phyloP scores from a whole-genome alignment of 2,888 invertebrate genomes.

The Microchrysa polita region DNA sequence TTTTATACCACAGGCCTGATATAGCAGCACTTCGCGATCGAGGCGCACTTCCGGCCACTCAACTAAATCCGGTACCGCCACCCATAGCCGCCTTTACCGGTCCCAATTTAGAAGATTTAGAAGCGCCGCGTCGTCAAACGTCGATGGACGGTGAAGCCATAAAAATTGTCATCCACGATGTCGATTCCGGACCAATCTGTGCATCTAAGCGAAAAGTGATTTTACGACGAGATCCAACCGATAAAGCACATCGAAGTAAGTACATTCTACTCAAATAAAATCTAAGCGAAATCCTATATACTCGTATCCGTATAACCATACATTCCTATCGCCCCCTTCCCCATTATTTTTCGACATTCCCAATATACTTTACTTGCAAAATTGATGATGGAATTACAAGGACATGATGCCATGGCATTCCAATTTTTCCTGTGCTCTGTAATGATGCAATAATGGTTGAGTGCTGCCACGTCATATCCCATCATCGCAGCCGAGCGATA shows the following conservation, averaged over 20 bases:
- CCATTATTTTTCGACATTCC: too few species aligned
- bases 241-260: slow-evolving; percentile 88
- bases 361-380: background rate
- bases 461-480: background rate
- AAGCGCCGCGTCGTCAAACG: slow-evolving; percentile 77
- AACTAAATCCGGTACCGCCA: slow-evolving; percentile 62
- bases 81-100: slow-evolving; percentile 63
- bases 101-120: slow-evolving; percentile 71
- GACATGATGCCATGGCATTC: background rate
- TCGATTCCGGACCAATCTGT: slow-evolving; percentile 76
- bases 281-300: slow-evolving; percentile 19
- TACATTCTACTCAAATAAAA: too few species aligned
- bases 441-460: background rate
- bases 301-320: background rate
- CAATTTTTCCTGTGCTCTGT: slow-evolving; percentile 1
- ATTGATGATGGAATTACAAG: background rate
- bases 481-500: too few species aligned
- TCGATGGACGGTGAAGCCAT: slow-evolving; percentile 92
- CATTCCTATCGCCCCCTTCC: background rate
- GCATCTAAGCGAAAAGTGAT: slow-evolving; percentile 78
- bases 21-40: slow-evolving; percentile 72
- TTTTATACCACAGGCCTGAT: slow-evolving; percentile 72
- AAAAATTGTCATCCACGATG: slow-evolving; percentile 92
- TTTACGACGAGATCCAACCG: slow-evolving; percentile 79
- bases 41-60: slow-evolving; percentile 66